Evolutionary conservation across 2,113 vertebrate genomes (phyloP).

Genomic region (Lates calcarifer): DNA sequence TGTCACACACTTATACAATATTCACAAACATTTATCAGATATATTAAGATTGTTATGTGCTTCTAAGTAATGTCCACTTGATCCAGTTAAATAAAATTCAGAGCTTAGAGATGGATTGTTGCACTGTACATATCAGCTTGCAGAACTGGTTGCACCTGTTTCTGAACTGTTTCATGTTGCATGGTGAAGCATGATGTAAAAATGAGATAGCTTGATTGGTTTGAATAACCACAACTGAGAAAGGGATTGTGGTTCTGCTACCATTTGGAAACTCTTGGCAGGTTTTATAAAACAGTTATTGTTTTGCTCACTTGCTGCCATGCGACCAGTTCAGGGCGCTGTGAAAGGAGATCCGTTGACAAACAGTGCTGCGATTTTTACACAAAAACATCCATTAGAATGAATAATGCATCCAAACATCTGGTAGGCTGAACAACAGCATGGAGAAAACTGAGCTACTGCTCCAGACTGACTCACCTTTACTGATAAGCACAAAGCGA

Average conservation of each 20-base stretch:
- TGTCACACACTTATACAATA: no score
- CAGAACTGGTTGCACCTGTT: conserved; percentile 22
- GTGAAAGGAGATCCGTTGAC: conserved; percentile 63
- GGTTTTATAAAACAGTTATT: conserved; percentile 53
- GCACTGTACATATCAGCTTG: not conserved
- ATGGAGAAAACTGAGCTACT: conserved; percentile 44
- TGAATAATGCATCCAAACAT: conserved; percentile 74
- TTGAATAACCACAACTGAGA: conserved; percentile 22
- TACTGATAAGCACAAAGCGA: not conserved
- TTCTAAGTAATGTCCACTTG: not conserved
- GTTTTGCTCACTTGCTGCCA: conserved; percentile 66
- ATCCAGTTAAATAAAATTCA: not conserved
- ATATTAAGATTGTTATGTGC: not conserved
- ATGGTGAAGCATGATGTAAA: conserved; percentile 29
- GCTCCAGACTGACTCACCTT: conserved; percentile 37
- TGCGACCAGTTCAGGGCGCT: conserved; percentile 32
- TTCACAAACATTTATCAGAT: no score
- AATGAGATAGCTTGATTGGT: conserved; percentile 34
- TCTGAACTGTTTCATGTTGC: conserved; percentile 15
- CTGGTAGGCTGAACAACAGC: conserved; percentile 65
- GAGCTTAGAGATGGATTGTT: not conserved
- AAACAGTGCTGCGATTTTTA: conserved; percentile 59
- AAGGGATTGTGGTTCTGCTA: conserved; percentile 33
- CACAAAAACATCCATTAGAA: conserved; percentile 66
- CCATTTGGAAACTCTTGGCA: conserved; percentile 53